Evolutionary conservation across 2,113 vertebrate genomes (phyloP).

Genomic region (Semnornis frantzii): DNA sequence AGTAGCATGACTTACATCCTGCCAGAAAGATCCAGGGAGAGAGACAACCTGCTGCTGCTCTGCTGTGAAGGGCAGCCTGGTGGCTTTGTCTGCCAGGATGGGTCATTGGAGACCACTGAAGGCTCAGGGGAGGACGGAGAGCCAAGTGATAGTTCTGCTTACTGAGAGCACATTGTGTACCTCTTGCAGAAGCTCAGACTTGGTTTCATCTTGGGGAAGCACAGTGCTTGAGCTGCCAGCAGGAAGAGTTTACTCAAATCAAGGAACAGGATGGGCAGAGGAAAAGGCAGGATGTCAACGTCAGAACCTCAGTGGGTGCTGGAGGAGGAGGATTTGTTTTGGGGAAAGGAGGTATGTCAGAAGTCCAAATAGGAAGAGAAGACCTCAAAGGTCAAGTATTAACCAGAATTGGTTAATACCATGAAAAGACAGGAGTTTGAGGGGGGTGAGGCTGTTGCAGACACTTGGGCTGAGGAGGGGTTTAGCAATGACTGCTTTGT

Average conservation of each 20-base stretch:
- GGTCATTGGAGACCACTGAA: background rate
- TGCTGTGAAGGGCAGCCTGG: background rate
- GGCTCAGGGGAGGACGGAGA: background rate
- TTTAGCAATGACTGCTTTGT: background rate
- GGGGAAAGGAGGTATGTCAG: background rate
- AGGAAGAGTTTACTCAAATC: background rate
- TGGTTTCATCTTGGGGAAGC: background rate
- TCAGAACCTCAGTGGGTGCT: background rate
- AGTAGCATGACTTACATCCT: background rate
- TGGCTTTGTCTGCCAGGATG: background rate
- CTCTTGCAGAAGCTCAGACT: background rate
- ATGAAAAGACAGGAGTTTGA: background rate
- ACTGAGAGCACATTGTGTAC: accelerated
- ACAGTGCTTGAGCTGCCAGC: background rate
- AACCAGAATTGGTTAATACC: background rate
- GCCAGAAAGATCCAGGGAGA: background rate
- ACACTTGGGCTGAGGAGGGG: background rate
- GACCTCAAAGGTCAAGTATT: background rate
- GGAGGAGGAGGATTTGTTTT: background rate
- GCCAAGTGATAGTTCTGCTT: background rate
- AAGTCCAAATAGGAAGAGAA: background rate
- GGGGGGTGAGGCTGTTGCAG: background rate
- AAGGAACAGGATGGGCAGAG: background rate
- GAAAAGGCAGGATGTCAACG: background rate
- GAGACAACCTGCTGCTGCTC: background rate